These are phyloP conservation scores for Eurois occulta DNA, from an alignment of 2,888 invertebrate genomes.

Conservation along the genomic window DNA sequence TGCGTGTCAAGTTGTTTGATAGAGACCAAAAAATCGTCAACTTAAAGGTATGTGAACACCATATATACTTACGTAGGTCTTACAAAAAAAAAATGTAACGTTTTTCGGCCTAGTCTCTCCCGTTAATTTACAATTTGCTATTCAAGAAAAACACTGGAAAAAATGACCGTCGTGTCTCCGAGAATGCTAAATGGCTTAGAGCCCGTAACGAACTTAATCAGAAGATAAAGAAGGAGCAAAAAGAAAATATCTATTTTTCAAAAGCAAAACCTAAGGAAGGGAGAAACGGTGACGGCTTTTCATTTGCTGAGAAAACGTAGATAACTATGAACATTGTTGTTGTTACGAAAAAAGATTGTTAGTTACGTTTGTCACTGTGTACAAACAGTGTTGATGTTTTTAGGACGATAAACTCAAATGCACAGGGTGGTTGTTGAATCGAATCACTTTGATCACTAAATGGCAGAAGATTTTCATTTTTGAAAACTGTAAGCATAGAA, in stretches of 20 bases:
- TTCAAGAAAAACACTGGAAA: constrained; percentile 13
- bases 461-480: neutral
- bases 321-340: constrained; percentile 9
- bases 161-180: constrained; percentile 7
- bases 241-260: constrained; percentile 33
- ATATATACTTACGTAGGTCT: neutral
- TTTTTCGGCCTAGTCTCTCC: neutral
- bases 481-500: neutral
- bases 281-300: neutral
- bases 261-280: constrained; percentile 33
- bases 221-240: constrained; percentile 25
- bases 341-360: neutral
- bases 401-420: neutral
- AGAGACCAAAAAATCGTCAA: too few species aligned
- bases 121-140: neutral
- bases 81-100: neutral
- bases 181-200: constrained; percentile 44
- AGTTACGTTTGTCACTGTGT: neutral
- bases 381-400: neutral
- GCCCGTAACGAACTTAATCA: constrained; percentile 55
- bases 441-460: neutral
- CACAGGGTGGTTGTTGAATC: neutral
- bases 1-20: neutral
- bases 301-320: neutral
- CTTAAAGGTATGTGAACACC: neutral